Evolutionary conservation across 2,113 vertebrate species (phyloP).

Genomic region (Psammodynastes pulverulentus): DNA sequence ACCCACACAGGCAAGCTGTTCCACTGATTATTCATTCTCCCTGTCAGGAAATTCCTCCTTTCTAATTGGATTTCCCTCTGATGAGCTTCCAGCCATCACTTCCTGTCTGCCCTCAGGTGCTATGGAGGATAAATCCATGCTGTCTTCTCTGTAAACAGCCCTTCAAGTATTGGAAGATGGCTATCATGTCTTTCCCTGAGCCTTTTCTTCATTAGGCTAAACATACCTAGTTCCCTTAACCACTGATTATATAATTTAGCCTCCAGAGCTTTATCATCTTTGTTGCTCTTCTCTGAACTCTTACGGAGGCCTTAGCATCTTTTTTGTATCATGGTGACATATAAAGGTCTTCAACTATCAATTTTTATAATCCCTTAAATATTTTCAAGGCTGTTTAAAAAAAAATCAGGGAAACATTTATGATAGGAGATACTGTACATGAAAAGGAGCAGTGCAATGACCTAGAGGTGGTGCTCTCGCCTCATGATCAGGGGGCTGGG

Average conservation of each 20-base stretch:
- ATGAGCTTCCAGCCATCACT: background rate
- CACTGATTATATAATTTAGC: background rate
- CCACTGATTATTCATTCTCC: background rate
- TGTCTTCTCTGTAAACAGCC: background rate
- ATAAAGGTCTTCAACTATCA: background rate
- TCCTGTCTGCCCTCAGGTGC: background rate
- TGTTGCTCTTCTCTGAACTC: background rate
- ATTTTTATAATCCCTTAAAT: background rate
- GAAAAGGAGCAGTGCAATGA: background rate
- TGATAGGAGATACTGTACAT: background rate
- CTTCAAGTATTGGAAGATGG: background rate
- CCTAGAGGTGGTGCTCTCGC: too few relatives aligned
- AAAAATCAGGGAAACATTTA: background rate
- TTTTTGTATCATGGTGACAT: background rate
- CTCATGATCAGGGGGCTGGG: too few relatives aligned
- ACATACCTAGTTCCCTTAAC: background rate
- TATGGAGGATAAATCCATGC: background rate
- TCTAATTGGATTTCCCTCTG: background rate
- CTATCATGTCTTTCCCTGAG: background rate
- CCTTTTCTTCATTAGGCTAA: background rate
- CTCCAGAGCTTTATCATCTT: background rate
- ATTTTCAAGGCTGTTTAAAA: background rate
- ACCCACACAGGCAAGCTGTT: background rate
- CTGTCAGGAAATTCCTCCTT: background rate
- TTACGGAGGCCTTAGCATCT: background rate